A percentile compares a stretch with the other conserved stretches of the same genome.
Conservation (phyloP, 2,113 vertebrate genomes). For the Malurus elegans region DNA sequence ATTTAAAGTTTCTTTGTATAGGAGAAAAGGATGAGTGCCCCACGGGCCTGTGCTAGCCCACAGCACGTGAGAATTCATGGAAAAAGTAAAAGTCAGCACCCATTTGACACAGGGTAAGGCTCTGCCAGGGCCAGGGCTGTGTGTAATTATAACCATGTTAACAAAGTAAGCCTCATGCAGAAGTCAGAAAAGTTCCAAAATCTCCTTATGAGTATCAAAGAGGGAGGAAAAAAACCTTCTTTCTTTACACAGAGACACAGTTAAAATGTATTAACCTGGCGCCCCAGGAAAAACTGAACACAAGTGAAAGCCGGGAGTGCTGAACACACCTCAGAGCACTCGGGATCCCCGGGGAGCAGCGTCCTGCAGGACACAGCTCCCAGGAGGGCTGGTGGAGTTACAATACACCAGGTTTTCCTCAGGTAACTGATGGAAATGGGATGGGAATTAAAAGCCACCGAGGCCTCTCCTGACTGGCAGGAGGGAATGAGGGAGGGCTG, state of each 20-base stretch:
- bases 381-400: too few species aligned
- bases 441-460: not conserved
- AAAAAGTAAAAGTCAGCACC: not conserved
- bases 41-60: not conserved
- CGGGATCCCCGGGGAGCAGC: not conserved
- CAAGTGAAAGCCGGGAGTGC: not conserved
- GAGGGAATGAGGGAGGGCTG: not conserved
- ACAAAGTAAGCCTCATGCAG: not conserved
- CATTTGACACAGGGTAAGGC: not conserved
- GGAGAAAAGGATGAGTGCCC: not conserved
- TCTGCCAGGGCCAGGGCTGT: accelerated
- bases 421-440: not conserved
- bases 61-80: accelerated
- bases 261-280: not conserved
- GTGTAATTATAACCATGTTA: not conserved
- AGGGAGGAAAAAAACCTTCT: not conserved
- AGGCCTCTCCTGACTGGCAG: not conserved
- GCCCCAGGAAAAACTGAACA: not conserved
- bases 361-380: not conserved
- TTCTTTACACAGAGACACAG: not conserved
- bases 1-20: not conserved
- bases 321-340: accelerated
- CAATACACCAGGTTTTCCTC: not conserved
- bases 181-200: not conserved
- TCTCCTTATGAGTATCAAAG: not conserved